Percentiles rank a stretch among this genome's conserved stretches.
Evolutionary conservation across 2,797 vertebrate genomes (phyloP).

Genomic region (Phoeniculus purpureus): DNA sequence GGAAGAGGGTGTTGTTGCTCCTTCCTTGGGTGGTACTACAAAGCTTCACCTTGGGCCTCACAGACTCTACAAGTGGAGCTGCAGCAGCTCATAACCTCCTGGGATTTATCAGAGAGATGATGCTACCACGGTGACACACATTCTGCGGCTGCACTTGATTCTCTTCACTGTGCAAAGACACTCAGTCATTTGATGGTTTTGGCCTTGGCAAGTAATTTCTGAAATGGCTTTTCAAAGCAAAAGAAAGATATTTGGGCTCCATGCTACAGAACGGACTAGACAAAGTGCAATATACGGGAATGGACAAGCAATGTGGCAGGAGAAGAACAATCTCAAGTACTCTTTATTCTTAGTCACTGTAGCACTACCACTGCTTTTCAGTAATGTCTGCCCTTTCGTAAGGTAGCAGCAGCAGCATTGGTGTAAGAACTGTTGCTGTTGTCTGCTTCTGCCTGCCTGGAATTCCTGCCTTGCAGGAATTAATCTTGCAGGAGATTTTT

Average conservation of each 20-base stretch:
- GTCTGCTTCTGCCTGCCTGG: background rate
- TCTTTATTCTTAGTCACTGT: background rate
- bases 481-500: background rate
- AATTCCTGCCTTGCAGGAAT: background rate
- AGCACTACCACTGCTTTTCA: background rate
- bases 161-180: background rate
- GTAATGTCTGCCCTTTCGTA: background rate
- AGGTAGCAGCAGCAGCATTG: background rate
- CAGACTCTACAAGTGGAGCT: background rate
- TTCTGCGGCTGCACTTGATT: background rate
- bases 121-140: background rate
- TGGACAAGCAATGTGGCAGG: background rate
- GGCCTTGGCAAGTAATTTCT: background rate
- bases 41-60: background rate
- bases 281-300: background rate
- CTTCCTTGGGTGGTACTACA: background rate
- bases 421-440: fast-evolving
- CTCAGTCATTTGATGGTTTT: background rate
- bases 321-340: background rate
- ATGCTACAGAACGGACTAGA: background rate
- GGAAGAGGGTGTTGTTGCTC: fast-evolving
- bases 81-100: background rate
- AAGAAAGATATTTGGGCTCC: background rate
- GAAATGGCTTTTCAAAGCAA: background rate
- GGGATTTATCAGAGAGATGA: background rate